These are phyloP conservation scores for Apodemus speciosus DNA, from an alignment of 2,113 vertebrate genomes.

Conservation along the genomic window DNA sequence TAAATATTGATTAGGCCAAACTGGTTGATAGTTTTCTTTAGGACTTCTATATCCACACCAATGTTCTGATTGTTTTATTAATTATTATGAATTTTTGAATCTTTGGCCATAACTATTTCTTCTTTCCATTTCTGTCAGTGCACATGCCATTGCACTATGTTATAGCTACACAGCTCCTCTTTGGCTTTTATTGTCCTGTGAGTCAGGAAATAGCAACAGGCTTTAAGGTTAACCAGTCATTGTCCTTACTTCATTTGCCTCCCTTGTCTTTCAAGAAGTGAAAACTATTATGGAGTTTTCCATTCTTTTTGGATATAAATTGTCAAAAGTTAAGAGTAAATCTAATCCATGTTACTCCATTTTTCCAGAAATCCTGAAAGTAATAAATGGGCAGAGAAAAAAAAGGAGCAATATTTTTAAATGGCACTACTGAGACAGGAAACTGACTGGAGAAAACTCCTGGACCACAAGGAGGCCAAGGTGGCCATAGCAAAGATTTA, in stretches of 20 bases:
- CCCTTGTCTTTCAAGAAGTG: not conserved
- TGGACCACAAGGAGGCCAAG: not conserved
- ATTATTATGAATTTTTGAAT: not conserved
- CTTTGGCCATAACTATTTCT: not conserved
- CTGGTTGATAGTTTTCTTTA: not conserved
- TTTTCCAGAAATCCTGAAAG: not conserved
- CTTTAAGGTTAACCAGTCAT: not conserved
- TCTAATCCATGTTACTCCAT: not conserved
- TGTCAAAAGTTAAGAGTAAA: not conserved
- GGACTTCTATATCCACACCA: not conserved
- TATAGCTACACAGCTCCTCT: not conserved
- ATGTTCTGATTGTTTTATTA: slow-evolving; percentile 8
- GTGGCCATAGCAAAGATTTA: not conserved
- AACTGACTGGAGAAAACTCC: not conserved
- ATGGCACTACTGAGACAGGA: not conserved
- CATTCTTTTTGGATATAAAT: not conserved
- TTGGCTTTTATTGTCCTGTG: not conserved
- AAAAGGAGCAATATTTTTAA: not conserved
- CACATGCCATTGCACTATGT: not conserved
- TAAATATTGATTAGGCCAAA: not conserved
- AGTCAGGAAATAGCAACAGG: not conserved
- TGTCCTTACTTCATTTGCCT: not conserved
- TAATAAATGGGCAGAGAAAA: not conserved
- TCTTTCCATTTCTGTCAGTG: not conserved
- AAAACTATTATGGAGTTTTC: not conserved